Base-by-base conservation (phyloP, 2,113 vertebrate genomes). In the Myrmecophaga tridactyla region DNA sequence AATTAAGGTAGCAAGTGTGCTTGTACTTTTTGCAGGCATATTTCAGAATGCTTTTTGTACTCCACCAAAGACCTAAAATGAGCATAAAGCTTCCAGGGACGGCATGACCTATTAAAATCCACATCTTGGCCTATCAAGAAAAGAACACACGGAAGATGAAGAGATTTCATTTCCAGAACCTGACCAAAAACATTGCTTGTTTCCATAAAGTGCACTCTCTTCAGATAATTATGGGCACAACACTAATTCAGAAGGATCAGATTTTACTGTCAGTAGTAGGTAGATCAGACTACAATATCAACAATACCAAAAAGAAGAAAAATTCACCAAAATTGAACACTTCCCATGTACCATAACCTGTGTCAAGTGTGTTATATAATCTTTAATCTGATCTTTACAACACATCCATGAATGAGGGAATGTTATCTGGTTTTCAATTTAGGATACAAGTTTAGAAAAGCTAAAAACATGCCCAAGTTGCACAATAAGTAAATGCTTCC, bases 81-180 rank as follows among this genome's bases (percentile, higher is more conserved):
- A 99, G 95, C 92, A 99, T 99, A 96, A 99, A 99, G 94, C 97
- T 98, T 58, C 99, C 99, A 46, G 99, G 99, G 20, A 99, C 98
- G 0, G 98, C 99, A 34, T 99, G 99, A 13, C 99, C 99, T 98
- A 98, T 99, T 97, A 99, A 99, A 98, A 98, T 99, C 41, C 99
- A 99, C 99, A 99, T 99, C 82, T 73, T 96, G 87, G 78, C 48
- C 94, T 96, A 94, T 73, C 75, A 93, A 90, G 27, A 15, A 25
- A 94, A 95, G n/a, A 95, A 89, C 34, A 92, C 34, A 92, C 5
- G 84, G 70, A 92, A 65, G 31, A 75, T 29, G 53, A 76, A 78
- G 41, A 80, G 0, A 85, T 86, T 93, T 93, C 15, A 75, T 82
- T 92, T 76, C 72, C 20, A 63, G 15, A 94, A 94, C 20, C 21